Percentiles rank a stretch among this genome's conserved stretches.
Conservation (phyloP, 2,113 vertebrate species). For the Hyaena hyaena region DNA sequence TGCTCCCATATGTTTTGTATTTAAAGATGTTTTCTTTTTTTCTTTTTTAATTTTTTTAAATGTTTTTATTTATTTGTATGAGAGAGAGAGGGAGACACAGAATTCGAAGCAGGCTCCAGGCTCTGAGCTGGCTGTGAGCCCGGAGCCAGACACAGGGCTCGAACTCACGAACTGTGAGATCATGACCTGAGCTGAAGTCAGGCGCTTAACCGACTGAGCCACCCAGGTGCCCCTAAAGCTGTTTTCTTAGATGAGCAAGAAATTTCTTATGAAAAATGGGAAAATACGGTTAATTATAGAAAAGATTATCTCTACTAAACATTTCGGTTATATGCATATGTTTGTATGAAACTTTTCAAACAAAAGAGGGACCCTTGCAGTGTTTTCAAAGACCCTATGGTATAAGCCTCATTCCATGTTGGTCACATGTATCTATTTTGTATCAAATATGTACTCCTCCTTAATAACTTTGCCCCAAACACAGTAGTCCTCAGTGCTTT, state of each 20-base stretch:
- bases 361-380: not conserved
- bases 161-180: too few relatives aligned
- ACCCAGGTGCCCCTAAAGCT: not conserved
- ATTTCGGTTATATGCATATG: not conserved
- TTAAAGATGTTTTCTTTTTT: too few relatives aligned
- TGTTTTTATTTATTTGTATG: too few relatives aligned
- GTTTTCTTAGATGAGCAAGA: not conserved
- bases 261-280: not conserved
- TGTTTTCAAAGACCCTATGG: not conserved
- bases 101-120: too few relatives aligned
- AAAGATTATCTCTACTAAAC: not conserved
- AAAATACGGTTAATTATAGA: not conserved
- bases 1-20: not conserved
- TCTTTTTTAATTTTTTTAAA: too few relatives aligned
- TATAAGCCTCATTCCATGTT: not conserved
- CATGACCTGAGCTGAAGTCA: too few relatives aligned
- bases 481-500: not conserved
- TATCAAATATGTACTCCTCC: fast-evolving
- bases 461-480: not conserved
- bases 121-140: too few relatives aligned
- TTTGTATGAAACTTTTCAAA: not conserved
- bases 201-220: too few relatives aligned
- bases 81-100: too few relatives aligned
- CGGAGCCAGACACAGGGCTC: too few relatives aligned
- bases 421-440: not conserved